A percentile compares a stretch with the other conserved stretches of the same genome.
Conservation (phyloP, 92 coral and sea anemone genomes). For the Bergia sp. region DNA sequence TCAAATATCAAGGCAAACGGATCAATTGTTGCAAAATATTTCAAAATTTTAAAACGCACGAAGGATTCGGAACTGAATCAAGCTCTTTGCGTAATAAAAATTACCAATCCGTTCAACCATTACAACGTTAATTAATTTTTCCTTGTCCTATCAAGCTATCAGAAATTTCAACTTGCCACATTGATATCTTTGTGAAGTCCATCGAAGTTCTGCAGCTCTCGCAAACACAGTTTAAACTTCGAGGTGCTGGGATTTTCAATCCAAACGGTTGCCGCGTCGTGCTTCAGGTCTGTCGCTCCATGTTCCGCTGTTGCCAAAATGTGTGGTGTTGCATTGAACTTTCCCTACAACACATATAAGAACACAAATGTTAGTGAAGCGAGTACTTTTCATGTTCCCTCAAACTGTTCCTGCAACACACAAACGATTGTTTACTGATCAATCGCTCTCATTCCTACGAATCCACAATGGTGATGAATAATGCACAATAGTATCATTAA, state of each 20-base stretch:
- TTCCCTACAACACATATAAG: no score
- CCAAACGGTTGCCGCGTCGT: slow-evolving; percentile 87
- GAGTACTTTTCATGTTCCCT: no score
- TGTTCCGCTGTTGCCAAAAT: slow-evolving; percentile 70
- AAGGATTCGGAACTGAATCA: no score
- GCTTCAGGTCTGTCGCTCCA: slow-evolving; percentile 60
- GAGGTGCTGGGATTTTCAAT: slow-evolving; percentile 60
- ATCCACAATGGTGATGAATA: no score
- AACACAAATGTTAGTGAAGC: no score
- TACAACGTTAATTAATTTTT: neutral
- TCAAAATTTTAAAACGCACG: neutral
- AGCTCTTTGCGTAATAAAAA: no score
- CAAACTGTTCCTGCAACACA: no score
- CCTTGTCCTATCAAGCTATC: neutral
- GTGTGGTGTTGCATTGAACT: slow-evolving; percentile 34
- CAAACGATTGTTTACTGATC: no score
- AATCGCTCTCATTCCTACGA: no score
- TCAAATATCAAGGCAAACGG: no score
- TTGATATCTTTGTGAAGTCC: slow-evolving; percentile 76
- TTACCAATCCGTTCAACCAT: no score
- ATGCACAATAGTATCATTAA: no score
- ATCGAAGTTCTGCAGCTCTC: slow-evolving; percentile 84
- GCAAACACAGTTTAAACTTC: slow-evolving; percentile 69
- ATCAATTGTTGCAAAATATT: neutral
- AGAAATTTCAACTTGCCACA: slow-evolving; percentile 49